phyloP scores from a whole-genome alignment of 2,113 vertebrate genomes.

The Delphinus delphis region DNA sequence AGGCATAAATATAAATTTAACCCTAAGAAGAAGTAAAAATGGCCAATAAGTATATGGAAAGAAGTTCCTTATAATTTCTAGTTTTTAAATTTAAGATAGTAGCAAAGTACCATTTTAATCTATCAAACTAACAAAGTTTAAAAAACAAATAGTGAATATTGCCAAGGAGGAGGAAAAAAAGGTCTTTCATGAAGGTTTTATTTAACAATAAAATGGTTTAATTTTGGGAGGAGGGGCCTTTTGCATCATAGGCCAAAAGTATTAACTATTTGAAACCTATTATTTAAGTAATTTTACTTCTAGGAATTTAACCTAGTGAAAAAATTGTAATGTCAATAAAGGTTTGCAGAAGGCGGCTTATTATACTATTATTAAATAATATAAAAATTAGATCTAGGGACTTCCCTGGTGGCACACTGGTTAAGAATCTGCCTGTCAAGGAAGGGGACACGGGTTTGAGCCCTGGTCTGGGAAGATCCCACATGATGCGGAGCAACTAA shows the following conservation, averaged over 20 bases:
- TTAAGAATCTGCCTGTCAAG: no score
- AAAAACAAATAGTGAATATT: background rate
- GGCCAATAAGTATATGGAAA: background rate
- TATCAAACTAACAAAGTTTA: background rate
- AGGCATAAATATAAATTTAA: background rate
- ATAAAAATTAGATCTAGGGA: background rate
- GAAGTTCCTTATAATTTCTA: background rate
- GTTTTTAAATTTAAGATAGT: background rate
- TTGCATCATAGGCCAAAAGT: background rate
- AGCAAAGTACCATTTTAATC: background rate
- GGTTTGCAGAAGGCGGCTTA: background rate
- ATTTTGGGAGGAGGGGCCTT: background rate
- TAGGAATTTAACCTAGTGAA: background rate
- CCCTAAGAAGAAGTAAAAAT: background rate
- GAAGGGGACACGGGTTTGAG: no score
- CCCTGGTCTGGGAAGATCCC: no score
- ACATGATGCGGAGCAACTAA: no score
- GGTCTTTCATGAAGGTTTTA: constrained; percentile 12
- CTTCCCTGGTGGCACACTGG: no score
- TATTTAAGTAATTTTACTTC: background rate
- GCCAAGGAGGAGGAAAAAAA: background rate
- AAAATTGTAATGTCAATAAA: background rate
- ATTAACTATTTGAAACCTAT: background rate
- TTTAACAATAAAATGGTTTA: background rate
- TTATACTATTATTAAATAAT: background rate